These are phyloP conservation scores for Cliona cf. orientalis DNA, from an alignment of 37 sponge, comb jelly and placozoan genomes.

Conservation along the genomic window DNA sequence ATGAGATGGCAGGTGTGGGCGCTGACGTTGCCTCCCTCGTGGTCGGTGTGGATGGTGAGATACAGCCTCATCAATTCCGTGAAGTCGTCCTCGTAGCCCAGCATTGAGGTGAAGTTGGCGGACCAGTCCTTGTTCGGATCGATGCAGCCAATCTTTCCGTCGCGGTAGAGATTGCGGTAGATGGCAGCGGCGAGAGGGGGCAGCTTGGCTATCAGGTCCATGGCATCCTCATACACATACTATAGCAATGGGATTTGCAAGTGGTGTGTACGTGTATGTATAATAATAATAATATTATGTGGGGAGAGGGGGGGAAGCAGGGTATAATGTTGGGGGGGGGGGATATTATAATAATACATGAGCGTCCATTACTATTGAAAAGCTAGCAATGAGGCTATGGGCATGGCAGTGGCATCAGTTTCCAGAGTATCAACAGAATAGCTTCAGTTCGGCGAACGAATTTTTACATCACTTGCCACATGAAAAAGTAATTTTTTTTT, in stretches of 20 bases:
- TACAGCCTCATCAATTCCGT: conserved; percentile 95
- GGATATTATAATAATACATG: no score
- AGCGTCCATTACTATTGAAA: no score
- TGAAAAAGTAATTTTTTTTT: no score
- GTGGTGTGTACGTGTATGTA: no score
- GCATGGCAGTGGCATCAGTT: no score
- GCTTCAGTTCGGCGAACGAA: no score
- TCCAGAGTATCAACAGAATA: no score
- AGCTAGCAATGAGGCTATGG: no score
- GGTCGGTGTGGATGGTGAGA: conserved; percentile 97
- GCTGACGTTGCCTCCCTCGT: conserved; percentile 98
- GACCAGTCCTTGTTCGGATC: conserved; percentile 91
- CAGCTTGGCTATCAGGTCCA: conserved; percentile 99
- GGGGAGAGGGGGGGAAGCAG: no score
- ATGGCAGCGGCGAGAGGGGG: conserved; percentile 93
- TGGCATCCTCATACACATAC: conserved; percentile 92
- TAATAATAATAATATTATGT: no score
- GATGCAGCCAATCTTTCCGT: conserved; percentile 78
- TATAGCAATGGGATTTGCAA: conserved; percentile 12
- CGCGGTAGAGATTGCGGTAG: conserved; percentile 84
- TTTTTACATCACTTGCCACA: no score
- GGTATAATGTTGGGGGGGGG: no score
- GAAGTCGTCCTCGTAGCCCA: conserved; percentile 82
- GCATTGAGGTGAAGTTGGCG: conserved; percentile 96
- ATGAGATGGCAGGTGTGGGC: conserved; percentile 97